These are phyloP conservation scores for Podarcis siculus DNA, from an alignment of 2,797 vertebrate species.

Conservation along the genomic window DNA sequence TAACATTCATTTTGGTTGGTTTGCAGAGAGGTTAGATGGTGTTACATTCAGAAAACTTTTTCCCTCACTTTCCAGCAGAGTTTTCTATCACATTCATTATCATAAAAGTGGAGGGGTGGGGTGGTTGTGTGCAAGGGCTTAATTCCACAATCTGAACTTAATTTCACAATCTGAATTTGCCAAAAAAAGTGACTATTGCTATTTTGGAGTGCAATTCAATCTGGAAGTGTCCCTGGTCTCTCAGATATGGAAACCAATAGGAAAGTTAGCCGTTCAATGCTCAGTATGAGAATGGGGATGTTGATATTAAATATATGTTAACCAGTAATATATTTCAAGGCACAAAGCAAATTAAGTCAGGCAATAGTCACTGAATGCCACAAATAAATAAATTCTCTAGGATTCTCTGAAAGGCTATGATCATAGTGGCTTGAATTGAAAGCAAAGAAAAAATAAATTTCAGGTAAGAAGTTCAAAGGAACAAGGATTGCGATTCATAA, in stretches of 20 bases:
- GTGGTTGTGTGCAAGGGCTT: too few relatives aligned
- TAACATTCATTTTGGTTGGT: too few relatives aligned
- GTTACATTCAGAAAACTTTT: too few relatives aligned
- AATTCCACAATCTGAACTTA: too few relatives aligned
- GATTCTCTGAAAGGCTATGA: slow-evolving; percentile 8
- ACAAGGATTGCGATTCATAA: slow-evolving; percentile 25
- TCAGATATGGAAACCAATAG: background rate
- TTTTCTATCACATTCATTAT: too few relatives aligned
- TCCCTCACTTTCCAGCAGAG: too few relatives aligned
- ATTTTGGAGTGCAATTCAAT: too few relatives aligned
- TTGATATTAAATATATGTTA: background rate
- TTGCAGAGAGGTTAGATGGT: too few relatives aligned
- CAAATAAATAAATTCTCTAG: slow-evolving; percentile 2
- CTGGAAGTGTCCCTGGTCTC: background rate
- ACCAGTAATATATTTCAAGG: background rate
- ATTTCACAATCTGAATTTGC: too few relatives aligned
- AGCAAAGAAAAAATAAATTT: background rate
- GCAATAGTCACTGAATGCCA: background rate
- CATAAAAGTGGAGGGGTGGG: too few relatives aligned
- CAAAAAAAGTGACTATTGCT: too few relatives aligned
- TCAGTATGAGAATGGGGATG: background rate
- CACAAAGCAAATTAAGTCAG: background rate
- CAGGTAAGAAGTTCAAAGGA: slow-evolving; percentile 9
- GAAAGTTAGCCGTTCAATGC: background rate
- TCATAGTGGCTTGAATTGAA: slow-evolving; percentile 5